phyloP scores from a whole-genome alignment of 2,888 invertebrate species.

The Cryptocheilus praepositus region DNA sequence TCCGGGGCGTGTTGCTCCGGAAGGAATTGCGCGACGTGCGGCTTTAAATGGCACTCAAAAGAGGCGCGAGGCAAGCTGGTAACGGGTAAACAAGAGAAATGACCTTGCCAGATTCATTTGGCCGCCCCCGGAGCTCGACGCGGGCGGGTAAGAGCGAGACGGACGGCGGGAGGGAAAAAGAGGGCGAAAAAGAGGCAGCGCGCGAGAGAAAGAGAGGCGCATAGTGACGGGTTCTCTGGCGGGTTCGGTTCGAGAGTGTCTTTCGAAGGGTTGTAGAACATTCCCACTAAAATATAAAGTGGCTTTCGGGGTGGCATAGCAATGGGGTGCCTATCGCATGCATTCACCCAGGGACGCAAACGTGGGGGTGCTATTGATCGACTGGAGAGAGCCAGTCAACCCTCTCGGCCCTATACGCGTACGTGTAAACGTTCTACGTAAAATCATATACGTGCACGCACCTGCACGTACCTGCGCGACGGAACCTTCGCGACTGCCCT shows the following conservation, averaged over 20 bases:
- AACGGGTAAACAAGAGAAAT: conserved; percentile 43
- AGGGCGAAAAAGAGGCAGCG: no score
- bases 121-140: no score
- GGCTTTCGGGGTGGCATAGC: conserved; percentile 71
- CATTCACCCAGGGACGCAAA: conserved; percentile 67
- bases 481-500: conserved; percentile 40
- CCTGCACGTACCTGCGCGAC: conserved; percentile 13
- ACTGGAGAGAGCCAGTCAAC: conserved; percentile 69
- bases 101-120: conserved; percentile 42
- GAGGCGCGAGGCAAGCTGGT: conserved; percentile 2
- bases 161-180: no score
- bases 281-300: conserved; percentile 73
- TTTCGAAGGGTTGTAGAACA: conserved; percentile 71
- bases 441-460: conserved; percentile 45
- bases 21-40: conserved; percentile 2
- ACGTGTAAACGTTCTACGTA: conserved; percentile 46
- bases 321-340: conserved; percentile 71
- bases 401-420: conserved; percentile 67
- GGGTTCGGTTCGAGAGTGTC: conserved; percentile 57
- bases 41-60: conserved; percentile 1
- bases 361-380: conserved; percentile 71
- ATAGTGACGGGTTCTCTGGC: conserved; percentile 4
- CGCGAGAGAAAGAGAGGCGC: not conserved
- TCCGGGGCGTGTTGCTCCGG: not conserved
- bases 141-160: not conserved